Evolutionary conservation across 1,140 invertebrate genomes (phyloP), one percentile per base, ranked within the genome.

Genomic region (Nephila pilipes): DNA sequence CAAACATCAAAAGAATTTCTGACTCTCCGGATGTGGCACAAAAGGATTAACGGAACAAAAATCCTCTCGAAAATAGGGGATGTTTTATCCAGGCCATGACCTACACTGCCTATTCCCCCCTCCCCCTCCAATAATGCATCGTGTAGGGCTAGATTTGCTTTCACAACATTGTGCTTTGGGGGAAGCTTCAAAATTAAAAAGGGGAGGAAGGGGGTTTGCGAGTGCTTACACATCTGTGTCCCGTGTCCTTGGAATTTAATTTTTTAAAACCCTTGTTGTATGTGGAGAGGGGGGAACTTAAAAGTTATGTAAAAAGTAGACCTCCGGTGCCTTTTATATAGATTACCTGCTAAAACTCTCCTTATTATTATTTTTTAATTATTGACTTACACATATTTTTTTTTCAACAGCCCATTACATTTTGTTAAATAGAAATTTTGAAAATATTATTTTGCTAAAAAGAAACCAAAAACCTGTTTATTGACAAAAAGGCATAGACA

Each of bases 1-100:
- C 2, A 32, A 36, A 75, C 5, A 75, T 36, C 69, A 18, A 75
- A 75, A 75, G 69, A 75, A 75, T 75, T 75, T 75, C 12, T 75
- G 29, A 32, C 69, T 75, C 29, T 32, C 69, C 69, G 69, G 69
- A 75, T 75, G 69, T 75, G 69, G 69, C 32, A 32, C 10, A 36
- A 75, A 75, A 75, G 32, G 69, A 32, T 75, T 75, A 75, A 75
- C 69, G 69, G 69, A 75, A 36, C 29, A 25, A 36, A 69, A 75
- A 75, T 16, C 2, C 29, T 18, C 69, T 36, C 29, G 32, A 75
- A 75, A 75, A 69, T 32, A 29, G 29, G 29, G 69, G 69, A 75
- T 36, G 29, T 36, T 75, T 75, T 4, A 75, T 32, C 29, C 29
- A 75, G 69, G 69, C 69, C 69, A 36, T 75, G 69, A 36, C 69